These are phyloP conservation scores for Heterodera carotae DNA, from an alignment of 1,140 invertebrate genomes.

Conservation along the genomic window DNA sequence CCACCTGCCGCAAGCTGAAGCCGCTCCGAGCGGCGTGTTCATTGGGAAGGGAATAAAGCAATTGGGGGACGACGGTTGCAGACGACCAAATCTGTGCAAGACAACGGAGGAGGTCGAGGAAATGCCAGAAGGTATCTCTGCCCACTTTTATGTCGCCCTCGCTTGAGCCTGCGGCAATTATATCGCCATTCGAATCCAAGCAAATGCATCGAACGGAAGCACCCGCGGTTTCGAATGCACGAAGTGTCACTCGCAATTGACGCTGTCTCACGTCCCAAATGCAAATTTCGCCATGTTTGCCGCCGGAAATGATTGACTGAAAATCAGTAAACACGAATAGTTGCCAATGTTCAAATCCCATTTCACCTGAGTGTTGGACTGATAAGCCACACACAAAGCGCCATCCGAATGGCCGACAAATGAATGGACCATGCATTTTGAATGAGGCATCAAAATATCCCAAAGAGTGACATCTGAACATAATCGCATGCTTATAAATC, in stretches of 20 bases:
- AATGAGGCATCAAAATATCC: conserved; percentile 93
- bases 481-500: too few species aligned
- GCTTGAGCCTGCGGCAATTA: conserved; percentile 93
- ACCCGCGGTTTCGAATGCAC: conserved; percentile 66
- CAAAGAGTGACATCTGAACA: conserved; percentile 86
- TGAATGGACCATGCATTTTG: conserved; percentile 81
- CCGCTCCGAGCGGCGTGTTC: conserved; percentile 75
- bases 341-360: too few species aligned
- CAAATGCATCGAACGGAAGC: conserved; percentile 86
- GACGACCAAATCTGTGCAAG: conserved; percentile 86
- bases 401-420: conserved; percentile 59
- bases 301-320: conserved; percentile 78
- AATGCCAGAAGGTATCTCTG: too few species aligned
- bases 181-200: conserved; percentile 89
- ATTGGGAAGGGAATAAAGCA: conserved; percentile 82
- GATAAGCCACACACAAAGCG: conserved; percentile 58
- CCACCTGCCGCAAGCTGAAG: conserved; percentile 63
- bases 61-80: conserved; percentile 74
- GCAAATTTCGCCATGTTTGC: conserved; percentile 91
- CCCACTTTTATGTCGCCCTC: conserved; percentile 95
- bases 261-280: conserved; percentile 80
- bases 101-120: too few species aligned
- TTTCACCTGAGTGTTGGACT: conserved; percentile 58
- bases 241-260: conserved; percentile 81
- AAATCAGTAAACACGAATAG: conserved; percentile 25